Conservation (phyloP, 1,140 invertebrate genomes). For the Pseudomyrmex pallidus region DNA sequence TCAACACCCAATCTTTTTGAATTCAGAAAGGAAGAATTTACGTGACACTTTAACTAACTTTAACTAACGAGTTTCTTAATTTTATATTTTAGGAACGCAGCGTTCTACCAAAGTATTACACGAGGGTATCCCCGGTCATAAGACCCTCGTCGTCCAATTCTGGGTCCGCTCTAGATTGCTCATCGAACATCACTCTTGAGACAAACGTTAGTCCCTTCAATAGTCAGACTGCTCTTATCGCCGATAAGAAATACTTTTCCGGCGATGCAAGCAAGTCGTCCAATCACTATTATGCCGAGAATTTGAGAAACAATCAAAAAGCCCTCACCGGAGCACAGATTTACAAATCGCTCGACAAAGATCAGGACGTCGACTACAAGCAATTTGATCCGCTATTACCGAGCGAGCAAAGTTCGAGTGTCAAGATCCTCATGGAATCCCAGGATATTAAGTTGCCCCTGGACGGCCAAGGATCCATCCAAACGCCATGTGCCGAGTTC, state of each 20-base stretch:
- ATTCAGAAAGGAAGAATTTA: not conserved
- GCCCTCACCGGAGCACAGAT: slow-evolving; percentile 74
- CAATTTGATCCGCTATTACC: slow-evolving; percentile 78
- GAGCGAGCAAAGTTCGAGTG: slow-evolving; percentile 56
- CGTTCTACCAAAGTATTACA: slow-evolving; percentile 80
- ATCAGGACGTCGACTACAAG: slow-evolving; percentile 76
- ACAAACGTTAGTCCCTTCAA: slow-evolving; percentile 86
- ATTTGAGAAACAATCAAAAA: slow-evolving; percentile 79
- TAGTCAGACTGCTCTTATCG: slow-evolving; percentile 80
- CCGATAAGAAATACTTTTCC: slow-evolving; percentile 67
- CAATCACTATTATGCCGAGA: slow-evolving; percentile 81
- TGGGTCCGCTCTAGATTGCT: slow-evolving; percentile 85
- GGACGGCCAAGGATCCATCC: slow-evolving; percentile 7
- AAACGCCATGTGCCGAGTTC: slow-evolving; percentile 55
- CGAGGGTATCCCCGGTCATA: slow-evolving; percentile 77
- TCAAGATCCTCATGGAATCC: slow-evolving; percentile 61
- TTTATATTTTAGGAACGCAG: slow-evolving; percentile 77
- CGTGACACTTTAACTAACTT: not conserved
- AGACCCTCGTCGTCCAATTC: slow-evolving; percentile 84
- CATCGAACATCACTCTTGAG: slow-evolving; percentile 86
- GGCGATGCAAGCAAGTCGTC: slow-evolving; percentile 19
- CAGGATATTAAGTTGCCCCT: slow-evolving; percentile 65
- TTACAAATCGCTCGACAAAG: slow-evolving; percentile 76
- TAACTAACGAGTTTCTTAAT: not conserved
- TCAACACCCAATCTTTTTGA: not conserved